phyloP scores from a whole-genome alignment of 2,797 vertebrate genomes.

The Sebastes hubbsi region DNA sequence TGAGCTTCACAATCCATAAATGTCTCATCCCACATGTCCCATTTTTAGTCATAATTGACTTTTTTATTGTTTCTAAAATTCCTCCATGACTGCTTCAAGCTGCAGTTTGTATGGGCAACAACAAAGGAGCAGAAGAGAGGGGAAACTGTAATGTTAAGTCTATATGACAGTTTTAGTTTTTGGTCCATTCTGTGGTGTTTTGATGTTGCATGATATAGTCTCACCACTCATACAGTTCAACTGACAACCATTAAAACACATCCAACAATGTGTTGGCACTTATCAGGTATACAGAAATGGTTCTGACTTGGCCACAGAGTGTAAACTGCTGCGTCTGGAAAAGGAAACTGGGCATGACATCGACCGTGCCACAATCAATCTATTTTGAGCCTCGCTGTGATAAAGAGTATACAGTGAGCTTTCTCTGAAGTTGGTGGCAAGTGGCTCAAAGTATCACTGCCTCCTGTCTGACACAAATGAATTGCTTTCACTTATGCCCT shows the following conservation, averaged over 20 bases:
- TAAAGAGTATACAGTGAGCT: slow-evolving; percentile 17
- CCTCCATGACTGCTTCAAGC: slow-evolving; percentile 6
- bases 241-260: slow-evolving; percentile 14
- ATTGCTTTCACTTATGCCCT: slow-evolving; percentile 45
- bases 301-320: slow-evolving; percentile 6
- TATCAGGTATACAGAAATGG: slow-evolving; percentile 4
- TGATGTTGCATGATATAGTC: background rate
- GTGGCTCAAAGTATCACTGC: slow-evolving; percentile 27
- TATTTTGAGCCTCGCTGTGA: slow-evolving; percentile 20
- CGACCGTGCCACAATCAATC: slow-evolving; percentile 47
- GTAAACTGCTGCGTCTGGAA: slow-evolving; percentile 34
- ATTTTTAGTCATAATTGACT: background rate
- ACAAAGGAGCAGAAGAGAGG: background rate
- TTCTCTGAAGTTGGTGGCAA: slow-evolving; percentile 16
- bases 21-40: background rate
- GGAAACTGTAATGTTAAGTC: background rate
- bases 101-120: slow-evolving; percentile 21
- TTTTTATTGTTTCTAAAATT: background rate
- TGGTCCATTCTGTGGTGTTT: background rate
- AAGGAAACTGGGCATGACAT: slow-evolving; percentile 44
- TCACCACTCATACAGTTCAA: background rate
- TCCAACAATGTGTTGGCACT: slow-evolving; percentile 20
- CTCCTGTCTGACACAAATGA: slow-evolving; percentile 37
- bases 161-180: background rate
- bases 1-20: background rate